Percentiles rank a stretch among this genome's conserved stretches.
Evolutionary conservation across 1,140 invertebrate species (phyloP).

Genomic region (Atta colombica): DNA sequence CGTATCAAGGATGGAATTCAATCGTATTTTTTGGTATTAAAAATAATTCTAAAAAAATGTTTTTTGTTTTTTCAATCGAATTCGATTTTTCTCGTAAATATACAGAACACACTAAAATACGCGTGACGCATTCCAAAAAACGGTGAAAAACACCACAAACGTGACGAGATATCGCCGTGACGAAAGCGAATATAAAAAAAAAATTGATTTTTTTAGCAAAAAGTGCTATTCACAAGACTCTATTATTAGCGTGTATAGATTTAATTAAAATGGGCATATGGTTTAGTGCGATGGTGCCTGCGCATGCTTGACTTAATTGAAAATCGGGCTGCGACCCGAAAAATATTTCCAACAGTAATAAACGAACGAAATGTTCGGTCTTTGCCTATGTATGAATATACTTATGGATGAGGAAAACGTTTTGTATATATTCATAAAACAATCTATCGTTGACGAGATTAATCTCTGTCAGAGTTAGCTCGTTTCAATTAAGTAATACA

Average conservation of each 20-base stretch:
- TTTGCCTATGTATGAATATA: constrained; percentile 46
- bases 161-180: constrained; percentile 1
- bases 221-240: constrained; percentile 30
- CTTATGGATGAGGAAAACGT: constrained; percentile 48
- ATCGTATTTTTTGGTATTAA: not conserved
- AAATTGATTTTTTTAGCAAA: constrained; percentile 30
- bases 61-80: not conserved
- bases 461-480: constrained; percentile 8
- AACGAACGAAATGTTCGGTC: constrained; percentile 52
- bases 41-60: not conserved
- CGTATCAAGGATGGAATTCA: not conserved
- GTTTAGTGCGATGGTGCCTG: constrained; percentile 28
- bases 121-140: not conserved
- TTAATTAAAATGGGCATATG: constrained; percentile 65
- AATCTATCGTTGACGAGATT: constrained; percentile 58
- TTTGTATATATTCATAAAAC: constrained; percentile 45
- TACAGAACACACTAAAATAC: not conserved
- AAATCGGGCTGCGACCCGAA: constrained; percentile 28
- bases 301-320: constrained; percentile 62
- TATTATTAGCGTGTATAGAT: constrained; percentile 53
- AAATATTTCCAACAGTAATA: constrained; percentile 62
- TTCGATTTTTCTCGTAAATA: not conserved
- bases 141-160: constrained; percentile 14
- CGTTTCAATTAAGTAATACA: not conserved
- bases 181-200: not conserved